These are phyloP conservation scores for Zaprionus nigranus DNA, from an alignment of 1,140 invertebrate species.

Conservation along the genomic window DNA sequence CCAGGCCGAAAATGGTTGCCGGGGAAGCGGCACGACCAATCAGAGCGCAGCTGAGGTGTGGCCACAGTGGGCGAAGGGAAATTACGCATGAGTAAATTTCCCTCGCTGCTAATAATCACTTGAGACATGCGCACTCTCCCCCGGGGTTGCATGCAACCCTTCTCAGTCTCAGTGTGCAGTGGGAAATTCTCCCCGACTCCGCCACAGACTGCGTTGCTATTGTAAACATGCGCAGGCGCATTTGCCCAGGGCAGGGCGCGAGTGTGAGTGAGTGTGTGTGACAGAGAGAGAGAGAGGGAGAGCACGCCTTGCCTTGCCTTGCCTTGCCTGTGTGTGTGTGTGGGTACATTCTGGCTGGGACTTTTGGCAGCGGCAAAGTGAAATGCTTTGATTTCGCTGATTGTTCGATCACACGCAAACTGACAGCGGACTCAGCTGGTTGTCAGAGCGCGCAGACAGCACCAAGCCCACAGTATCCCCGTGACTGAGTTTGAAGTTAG, in stretches of 20 bases:
- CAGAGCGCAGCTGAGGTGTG: slow-evolving; percentile 65
- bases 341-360: slow-evolving; percentile 70
- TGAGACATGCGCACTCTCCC: slow-evolving; percentile 65
- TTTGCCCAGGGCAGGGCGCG: slow-evolving; percentile 26
- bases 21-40: slow-evolving; percentile 71
- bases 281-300: neutral
- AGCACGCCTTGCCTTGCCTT: no score
- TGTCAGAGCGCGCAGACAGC: slow-evolving; percentile 60
- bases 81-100: slow-evolving; percentile 75
- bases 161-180: slow-evolving; percentile 37
- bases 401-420: slow-evolving; percentile 82
- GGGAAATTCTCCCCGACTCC: slow-evolving; percentile 43
- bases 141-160: slow-evolving; percentile 69
- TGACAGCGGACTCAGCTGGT: slow-evolving; percentile 83
- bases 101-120: slow-evolving; percentile 77
- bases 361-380: slow-evolving; percentile 70
- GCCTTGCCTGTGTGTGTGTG: neutral
- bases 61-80: slow-evolving; percentile 59
- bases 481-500: neutral
- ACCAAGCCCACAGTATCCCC: neutral
- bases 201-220: slow-evolving; percentile 62
- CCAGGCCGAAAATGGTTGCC: slow-evolving; percentile 69
- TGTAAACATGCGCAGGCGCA: slow-evolving; percentile 80
- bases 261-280: slow-evolving; percentile 27
- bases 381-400: slow-evolving; percentile 82